Evolutionary conservation across 2,888 invertebrate genomes (phyloP).

Genomic region (Amiota communis): DNA sequence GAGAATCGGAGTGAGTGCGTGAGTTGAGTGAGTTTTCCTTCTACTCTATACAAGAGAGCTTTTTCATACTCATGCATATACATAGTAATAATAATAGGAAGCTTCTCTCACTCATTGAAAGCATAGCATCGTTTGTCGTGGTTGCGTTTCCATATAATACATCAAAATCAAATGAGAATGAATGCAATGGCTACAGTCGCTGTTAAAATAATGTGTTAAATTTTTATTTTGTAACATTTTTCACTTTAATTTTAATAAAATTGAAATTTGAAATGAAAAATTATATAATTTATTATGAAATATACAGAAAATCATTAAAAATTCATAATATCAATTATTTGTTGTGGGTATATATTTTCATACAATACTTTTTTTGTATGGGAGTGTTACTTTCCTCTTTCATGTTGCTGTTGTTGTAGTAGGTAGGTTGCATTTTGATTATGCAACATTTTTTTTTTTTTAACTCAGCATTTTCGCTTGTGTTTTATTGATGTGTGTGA

Average conservation of each 20-base stretch:
- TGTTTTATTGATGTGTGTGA: neutral
- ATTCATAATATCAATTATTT: too few relatives aligned
- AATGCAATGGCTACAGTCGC: neutral
- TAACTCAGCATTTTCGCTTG: too few relatives aligned
- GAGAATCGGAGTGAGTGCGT: too few relatives aligned
- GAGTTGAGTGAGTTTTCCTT: neutral
- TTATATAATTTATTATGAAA: constrained; percentile 4
- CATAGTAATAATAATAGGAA: neutral
- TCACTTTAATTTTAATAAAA: neutral
- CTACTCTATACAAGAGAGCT: neutral
- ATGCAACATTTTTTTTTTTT: constrained; percentile 11
- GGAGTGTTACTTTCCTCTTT: too few relatives aligned
- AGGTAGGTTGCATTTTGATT: constrained; percentile 9
- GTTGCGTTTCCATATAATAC: neutral
- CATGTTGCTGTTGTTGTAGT: neutral
- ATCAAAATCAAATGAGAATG: neutral
- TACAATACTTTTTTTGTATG: too few relatives aligned
- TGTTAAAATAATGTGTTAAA: constrained; percentile 13
- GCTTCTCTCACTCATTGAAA: neutral
- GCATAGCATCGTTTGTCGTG: neutral
- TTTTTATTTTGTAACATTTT: neutral
- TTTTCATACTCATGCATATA: neutral
- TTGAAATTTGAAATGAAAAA: neutral
- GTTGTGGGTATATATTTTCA: too few relatives aligned
- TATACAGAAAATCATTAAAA: neutral